Percentiles rank a stretch among this genome's conserved stretches.
Conservation (phyloP, 2,888 invertebrate species). For the Lepidocyrtinus sp. region DNA sequence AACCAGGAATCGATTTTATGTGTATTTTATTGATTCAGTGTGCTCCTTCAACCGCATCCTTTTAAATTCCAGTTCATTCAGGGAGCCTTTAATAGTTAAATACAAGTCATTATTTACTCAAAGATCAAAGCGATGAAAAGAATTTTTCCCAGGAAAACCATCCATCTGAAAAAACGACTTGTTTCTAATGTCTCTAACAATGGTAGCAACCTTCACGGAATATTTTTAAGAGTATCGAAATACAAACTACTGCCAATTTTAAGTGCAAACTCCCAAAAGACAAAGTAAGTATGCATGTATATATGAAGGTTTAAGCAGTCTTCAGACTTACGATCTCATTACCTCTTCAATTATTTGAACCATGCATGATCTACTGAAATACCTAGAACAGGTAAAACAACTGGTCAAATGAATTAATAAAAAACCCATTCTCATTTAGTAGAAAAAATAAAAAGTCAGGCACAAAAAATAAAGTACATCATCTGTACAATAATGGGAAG, state of each 20-base stretch:
- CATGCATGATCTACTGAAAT: not conserved
- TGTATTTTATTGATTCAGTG: not conserved
- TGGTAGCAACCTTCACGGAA: not conserved
- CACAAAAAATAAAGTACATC: not conserved
- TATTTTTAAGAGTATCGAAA: not conserved
- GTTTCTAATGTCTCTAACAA: not conserved
- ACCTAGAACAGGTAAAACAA: not conserved
- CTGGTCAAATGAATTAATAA: not conserved
- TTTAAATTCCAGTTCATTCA: not conserved
- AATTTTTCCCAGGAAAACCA: not conserved
- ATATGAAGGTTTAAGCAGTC: not conserved
- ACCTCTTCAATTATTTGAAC: not conserved
- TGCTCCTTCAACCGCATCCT: not conserved
- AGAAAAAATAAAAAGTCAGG: not conserved
- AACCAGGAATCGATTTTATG: not conserved
- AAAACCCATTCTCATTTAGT: not conserved
- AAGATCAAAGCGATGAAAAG: not conserved
- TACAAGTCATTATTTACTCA: not conserved
- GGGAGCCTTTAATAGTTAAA: not conserved
- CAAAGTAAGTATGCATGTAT: not conserved
- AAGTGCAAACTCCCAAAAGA: not conserved
- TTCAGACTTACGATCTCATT: not conserved
- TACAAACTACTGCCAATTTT: not conserved
- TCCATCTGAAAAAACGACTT: not conserved
- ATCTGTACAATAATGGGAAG: not conserved